Conservation (phyloP, 2,113 vertebrate genomes). For the Zosterops hypoxanthus region DNA sequence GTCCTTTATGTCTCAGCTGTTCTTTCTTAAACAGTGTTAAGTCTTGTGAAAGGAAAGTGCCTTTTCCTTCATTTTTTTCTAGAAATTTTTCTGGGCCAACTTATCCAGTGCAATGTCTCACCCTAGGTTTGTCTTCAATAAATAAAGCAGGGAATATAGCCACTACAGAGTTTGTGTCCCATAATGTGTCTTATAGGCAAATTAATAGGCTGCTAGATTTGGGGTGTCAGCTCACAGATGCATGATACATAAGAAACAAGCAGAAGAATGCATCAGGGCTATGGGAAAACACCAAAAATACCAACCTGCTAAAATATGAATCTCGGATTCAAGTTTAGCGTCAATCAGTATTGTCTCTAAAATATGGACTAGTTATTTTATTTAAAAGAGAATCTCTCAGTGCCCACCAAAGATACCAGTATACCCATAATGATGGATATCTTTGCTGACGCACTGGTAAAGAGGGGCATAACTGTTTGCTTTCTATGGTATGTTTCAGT, state of each 20-base stretch:
- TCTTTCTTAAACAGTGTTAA: background rate
- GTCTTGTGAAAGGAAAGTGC: background rate
- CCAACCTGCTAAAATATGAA: background rate
- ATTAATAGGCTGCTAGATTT: background rate
- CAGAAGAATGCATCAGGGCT: background rate
- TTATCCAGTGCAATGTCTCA: background rate
- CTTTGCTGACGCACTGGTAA: background rate
- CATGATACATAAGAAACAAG: background rate
- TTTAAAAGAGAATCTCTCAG: background rate
- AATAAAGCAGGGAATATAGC: background rate
- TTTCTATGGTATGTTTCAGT: background rate
- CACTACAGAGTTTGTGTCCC: background rate
- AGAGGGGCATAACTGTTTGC: background rate
- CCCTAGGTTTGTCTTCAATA: background rate
- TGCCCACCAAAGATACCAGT: background rate
- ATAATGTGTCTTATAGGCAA: background rate
- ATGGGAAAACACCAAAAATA: background rate
- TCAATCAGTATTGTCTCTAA: background rate
- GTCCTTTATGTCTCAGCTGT: background rate
- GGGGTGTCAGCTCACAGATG: background rate
- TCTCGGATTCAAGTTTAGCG: background rate
- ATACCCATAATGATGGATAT: background rate
- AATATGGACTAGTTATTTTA: background rate
- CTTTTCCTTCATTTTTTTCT: background rate
- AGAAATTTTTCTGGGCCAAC: background rate